Conservation (phyloP, 1,140 invertebrate species). For the Heliconius congener region DNA sequence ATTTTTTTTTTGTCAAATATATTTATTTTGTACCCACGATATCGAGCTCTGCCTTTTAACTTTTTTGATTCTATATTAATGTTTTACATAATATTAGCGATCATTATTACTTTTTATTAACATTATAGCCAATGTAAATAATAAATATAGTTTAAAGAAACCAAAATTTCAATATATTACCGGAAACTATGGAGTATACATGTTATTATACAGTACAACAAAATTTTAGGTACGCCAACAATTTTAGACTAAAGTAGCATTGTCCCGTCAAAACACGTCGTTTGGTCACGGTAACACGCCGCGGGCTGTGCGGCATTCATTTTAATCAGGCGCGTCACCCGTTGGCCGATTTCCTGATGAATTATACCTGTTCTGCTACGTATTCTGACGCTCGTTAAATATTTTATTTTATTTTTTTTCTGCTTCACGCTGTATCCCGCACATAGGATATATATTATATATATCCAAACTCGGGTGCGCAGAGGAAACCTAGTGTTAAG, state of each 20-base stretch:
- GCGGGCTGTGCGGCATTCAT: constrained; percentile 35
- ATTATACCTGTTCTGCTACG: constrained; percentile 30
- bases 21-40: too few relatives aligned
- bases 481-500: too few relatives aligned
- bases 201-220: neutral
- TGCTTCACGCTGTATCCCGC: too few relatives aligned
- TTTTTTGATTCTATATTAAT: too few relatives aligned
- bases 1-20: too few relatives aligned
- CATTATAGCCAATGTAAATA: too few relatives aligned
- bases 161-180: neutral
- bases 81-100: too few relatives aligned
- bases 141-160: neutral
- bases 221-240: neutral
- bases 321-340: constrained; percentile 40
- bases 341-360: constrained; percentile 35
- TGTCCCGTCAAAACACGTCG: constrained; percentile 28
- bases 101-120: too few relatives aligned
- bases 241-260: constrained; percentile 5
- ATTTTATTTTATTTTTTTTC: constrained; percentile 4
- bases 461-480: too few relatives aligned
- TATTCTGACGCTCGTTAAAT: constrained; percentile 5
- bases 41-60: too few relatives aligned
- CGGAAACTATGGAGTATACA: neutral
- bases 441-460: too few relatives aligned
- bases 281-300: constrained; percentile 36